Percentiles rank a stretch among this genome's conserved stretches.
Evolutionary conservation across 2,888 invertebrate species (phyloP).

Genomic region (Heliconius charithonia): DNA sequence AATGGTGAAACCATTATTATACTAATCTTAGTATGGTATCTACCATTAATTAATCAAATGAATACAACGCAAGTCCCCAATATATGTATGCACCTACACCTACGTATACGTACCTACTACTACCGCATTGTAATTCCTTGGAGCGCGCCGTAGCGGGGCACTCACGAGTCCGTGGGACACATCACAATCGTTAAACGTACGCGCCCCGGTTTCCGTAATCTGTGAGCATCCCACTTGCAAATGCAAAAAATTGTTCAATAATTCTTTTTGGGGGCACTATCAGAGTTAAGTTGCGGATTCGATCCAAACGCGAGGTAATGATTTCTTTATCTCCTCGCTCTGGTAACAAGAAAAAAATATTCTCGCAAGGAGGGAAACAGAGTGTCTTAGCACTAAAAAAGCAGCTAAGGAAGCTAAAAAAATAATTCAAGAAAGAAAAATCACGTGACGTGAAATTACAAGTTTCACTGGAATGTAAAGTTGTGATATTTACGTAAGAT

Average conservation of each 20-base stretch:
- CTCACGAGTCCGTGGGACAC: conserved; percentile 63
- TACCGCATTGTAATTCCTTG: conserved; percentile 59
- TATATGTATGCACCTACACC: background rate
- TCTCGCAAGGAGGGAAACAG: too few species aligned
- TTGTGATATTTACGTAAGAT: too few species aligned
- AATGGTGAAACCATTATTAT: too few species aligned
- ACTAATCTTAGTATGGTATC: too few species aligned
- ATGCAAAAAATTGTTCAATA: background rate
- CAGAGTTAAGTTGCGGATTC: too few species aligned
- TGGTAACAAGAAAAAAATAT: too few species aligned
- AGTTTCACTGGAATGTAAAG: background rate
- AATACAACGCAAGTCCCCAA: conserved; percentile 3
- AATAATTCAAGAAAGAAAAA: background rate
- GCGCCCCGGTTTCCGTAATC: conserved; percentile 54
- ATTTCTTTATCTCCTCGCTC: too few species aligned
- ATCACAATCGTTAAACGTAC: conserved; percentile 64
- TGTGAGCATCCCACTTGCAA: conserved; percentile 35
- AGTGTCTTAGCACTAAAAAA: too few species aligned
- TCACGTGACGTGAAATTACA: background rate
- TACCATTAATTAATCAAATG: background rate
- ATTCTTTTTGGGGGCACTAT: background rate
- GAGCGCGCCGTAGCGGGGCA: conserved; percentile 59
- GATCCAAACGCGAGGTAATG: too few species aligned
- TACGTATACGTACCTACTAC: background rate
- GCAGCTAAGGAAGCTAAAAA: too few species aligned